These are phyloP conservation scores for Coleophora deauratella DNA, from an alignment of 2,888 invertebrate genomes.

Conservation along the genomic window DNA sequence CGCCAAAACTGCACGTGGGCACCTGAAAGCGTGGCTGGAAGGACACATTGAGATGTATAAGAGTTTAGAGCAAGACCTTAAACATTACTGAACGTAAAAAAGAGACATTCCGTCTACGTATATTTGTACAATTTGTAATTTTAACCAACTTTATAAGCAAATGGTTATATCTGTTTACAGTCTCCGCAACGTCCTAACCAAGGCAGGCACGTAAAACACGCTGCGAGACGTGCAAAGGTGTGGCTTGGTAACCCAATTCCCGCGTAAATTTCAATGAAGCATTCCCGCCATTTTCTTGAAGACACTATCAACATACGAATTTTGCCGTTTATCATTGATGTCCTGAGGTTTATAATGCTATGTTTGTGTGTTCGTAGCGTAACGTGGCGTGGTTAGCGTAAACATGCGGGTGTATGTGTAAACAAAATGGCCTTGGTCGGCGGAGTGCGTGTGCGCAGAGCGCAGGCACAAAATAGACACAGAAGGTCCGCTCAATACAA, in stretches of 20 bases:
- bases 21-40: conserved; percentile 3
- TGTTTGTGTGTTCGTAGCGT: conserved; percentile 27
- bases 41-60: no score
- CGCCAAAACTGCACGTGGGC: conserved; percentile 53
- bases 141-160: no score
- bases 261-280: conserved; percentile 64
- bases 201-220: no score
- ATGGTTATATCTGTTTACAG: no score
- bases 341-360: conserved; percentile 19
- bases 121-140: no score
- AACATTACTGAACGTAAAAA: no score
- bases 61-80: no score
- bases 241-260: conserved; percentile 59
- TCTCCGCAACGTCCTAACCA: no score
- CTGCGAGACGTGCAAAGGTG: conserved; percentile 17
- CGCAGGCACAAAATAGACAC: no score
- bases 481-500: no score
- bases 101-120: no score
- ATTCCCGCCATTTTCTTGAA: conserved; percentile 60
- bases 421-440: conserved; percentile 65
- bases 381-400: conserved; percentile 36
- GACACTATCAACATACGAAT: conserved; percentile 34
- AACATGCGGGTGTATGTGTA: conserved; percentile 26
- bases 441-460: conserved; percentile 38
- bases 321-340: conserved; percentile 26